Conservation (phyloP, 2,797 vertebrate genomes). For the Sebastes minor region DNA sequence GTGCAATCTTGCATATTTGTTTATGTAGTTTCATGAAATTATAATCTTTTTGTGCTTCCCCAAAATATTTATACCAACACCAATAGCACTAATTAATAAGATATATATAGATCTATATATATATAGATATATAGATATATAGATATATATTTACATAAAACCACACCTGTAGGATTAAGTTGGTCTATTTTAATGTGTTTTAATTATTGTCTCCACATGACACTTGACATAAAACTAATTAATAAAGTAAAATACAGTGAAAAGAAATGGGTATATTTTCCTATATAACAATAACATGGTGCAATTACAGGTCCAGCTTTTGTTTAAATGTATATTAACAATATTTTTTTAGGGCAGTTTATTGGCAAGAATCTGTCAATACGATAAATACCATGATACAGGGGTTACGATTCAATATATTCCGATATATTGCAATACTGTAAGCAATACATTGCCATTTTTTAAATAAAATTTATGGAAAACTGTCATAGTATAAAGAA, state of each 20-base stretch:
- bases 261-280: neutral
- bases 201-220: neutral
- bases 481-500: too few species aligned
- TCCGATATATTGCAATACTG: too few species aligned
- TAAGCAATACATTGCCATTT: too few species aligned
- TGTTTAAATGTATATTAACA: neutral
- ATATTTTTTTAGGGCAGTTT: rapidly evolving
- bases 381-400: too few species aligned
- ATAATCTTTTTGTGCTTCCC: neutral
- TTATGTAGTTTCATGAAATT: neutral
- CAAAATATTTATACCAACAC: neutral
- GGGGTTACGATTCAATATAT: too few species aligned
- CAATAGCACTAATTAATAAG: neutral
- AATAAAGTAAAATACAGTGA: neutral
- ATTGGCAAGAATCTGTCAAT: too few species aligned
- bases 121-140: too few species aligned
- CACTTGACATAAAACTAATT: neutral
- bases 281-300: neutral
- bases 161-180: neutral
- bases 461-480: too few species aligned
- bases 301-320: neutral
- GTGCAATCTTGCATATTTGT: neutral
- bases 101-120: neutral
- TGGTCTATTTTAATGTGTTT: neutral
- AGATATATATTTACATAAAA: neutral